Evolutionary conservation across 2,797 vertebrate species (phyloP).

Genomic region (Smutsia temminckii): DNA sequence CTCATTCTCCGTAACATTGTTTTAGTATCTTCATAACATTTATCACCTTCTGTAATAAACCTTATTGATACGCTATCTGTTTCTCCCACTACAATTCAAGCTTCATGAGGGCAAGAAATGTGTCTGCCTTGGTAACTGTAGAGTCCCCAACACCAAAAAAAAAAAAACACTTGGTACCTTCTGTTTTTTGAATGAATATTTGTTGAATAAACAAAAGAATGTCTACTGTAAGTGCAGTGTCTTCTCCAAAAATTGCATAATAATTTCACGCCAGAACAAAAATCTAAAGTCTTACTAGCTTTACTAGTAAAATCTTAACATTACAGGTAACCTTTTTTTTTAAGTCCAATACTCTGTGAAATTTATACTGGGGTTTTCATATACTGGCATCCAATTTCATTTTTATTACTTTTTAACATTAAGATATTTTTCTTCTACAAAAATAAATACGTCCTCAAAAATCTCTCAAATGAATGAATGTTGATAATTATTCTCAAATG

Average conservation of each 20-base stretch:
- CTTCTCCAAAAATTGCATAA: neutral
- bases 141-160: neutral
- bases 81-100: neutral
- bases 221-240: neutral
- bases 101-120: constrained; percentile 34
- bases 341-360: neutral
- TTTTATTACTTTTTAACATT: constrained; percentile 2
- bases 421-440: constrained; percentile 1
- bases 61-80: neutral
- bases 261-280: neutral
- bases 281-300: neutral
- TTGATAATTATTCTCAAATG: neutral
- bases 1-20: neutral
- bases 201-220: constrained; percentile 7
- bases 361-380: constrained; percentile 24
- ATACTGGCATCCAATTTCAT: constrained; percentile 1
- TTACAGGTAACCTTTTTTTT: neutral
- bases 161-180: neutral
- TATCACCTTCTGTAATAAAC: neutral
- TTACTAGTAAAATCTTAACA: neutral
- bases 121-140: neutral
- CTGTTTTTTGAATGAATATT: neutral
- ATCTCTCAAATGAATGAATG: constrained; percentile 43
- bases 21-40: neutral
- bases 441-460: constrained; percentile 15